Evolutionary conservation across 2,113 vertebrate genomes (phyloP), one percentile per base, ranked within the genome.

Genomic region (Tinamus guttatus): DNA sequence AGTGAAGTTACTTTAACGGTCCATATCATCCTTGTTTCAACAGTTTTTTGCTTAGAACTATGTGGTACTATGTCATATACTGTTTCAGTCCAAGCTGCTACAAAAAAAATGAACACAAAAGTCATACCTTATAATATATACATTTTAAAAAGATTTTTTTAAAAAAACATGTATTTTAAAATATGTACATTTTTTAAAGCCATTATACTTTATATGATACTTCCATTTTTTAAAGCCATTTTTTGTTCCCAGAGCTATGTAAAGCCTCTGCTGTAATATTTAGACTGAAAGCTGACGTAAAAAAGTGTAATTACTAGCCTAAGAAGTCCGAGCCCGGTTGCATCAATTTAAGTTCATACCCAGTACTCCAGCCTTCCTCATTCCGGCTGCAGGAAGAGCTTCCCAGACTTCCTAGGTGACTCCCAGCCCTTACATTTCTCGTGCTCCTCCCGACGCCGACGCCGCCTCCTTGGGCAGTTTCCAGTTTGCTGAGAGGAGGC

Each of bases 311-410:
- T 41, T 70, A 51, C 10, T 65, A 16, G 10, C 15, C 11, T 27
- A 14, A 13, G 5, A 40, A 62, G 45, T 32, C 13, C 9, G 19
- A 62, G 8, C 0, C 1, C 24, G 3, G 32, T 40, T 16, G 54
- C 81, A 43, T 64, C 14, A 22, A 21, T 24, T 17, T 62, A 5
- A 3, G 38, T 34, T 14, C 11, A 10, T 18, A 8, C 3, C 7
- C 0, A 2, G 59, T 28, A 8, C 21, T 40, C 7, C 2, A n/a
- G 10, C 36, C 22, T 41, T 28, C 58, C 65, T 47, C 2, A 0
- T 51, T 45, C 15, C 11, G 14, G 27, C 58, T 43, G 58, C 58
- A 8, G 0, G 4, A 7, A 19, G 27, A 1, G 65, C 43, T 78
- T 52, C 67, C 32, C 51, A 12, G 36, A 4, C 36, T 34, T 30